A percentile compares a stretch with the other conserved stretches of the same genome.
phyloP scores from a whole-genome alignment of 1,140 invertebrate genomes.

The Delia radicum region DNA sequence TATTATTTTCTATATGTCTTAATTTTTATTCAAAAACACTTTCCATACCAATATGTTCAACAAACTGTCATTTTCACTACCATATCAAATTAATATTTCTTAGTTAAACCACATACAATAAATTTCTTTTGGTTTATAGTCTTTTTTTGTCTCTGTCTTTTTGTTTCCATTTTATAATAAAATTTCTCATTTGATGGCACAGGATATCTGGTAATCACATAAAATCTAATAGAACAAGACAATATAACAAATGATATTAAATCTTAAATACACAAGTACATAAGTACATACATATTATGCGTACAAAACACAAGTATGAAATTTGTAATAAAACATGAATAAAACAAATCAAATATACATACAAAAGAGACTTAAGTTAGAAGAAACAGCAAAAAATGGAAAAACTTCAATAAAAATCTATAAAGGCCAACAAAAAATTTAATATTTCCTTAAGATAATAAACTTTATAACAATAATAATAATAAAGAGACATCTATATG shows the following conservation, averaged over 20 bases:
- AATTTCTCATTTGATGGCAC: constrained; percentile 2
- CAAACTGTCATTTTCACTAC: background rate
- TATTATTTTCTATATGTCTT: too few relatives aligned
- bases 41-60: background rate
- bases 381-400: background rate
- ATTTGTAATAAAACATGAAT: background rate
- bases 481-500: background rate
- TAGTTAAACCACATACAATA: background rate
- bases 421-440: background rate
- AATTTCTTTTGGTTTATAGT: background rate
- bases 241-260: constrained; percentile 2
- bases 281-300: background rate
- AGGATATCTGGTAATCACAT: constrained; percentile 16
- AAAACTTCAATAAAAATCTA: background rate
- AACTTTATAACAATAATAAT: background rate
- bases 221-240: constrained; percentile 15
- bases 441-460: background rate
- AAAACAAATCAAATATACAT: background rate
- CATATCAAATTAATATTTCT: background rate
- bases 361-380: background rate
- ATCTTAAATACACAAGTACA: constrained; percentile 1
- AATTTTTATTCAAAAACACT: background rate
- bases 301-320: background rate
- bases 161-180: background rate
- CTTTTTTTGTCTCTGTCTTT: background rate